Base-by-base conservation (phyloP, 2,113 vertebrate genomes). In the Saguinus imperator region DNA sequence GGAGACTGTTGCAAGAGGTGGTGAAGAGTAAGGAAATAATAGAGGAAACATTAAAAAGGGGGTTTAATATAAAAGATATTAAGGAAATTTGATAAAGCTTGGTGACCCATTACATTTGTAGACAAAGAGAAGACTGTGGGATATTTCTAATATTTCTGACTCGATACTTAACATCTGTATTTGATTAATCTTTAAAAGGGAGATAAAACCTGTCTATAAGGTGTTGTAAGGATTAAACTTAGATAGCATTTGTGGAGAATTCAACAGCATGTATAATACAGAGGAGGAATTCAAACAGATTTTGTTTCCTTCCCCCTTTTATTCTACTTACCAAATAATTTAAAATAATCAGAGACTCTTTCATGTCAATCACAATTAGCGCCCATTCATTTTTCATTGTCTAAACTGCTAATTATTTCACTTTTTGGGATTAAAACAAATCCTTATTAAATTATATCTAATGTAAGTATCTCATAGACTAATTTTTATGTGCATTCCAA, bases 321-420 rank as follows among this genome's bases (percentile, higher is more conserved):
- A 18, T 61, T 94, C 57, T n/a, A 43, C 7, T 64, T 97, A 37
- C 2, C 11, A 86, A 27, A 68, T 68, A 86, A 83, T 43, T 91
- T 89, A 50, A 96, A 94, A 70, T 64, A 64, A 93, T 72, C 27
- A 92, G 70, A 93, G n/a, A 81, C 3, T 73, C 23, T 40, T 64
- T 68, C 85, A 66, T 75, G 40, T 29, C n/a, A 27, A 82, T 95
- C 43, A 92, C 8, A 88, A 82, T 94, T 94, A 92, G 13, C 76
- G 6, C 10, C n/a, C 40, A 88, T 76, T 89, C 16, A 87, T 77
- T 85, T 96, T 88, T 89, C 29, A 57, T 58, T 89, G 32, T 75
- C 66, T 89, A 92, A 92, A 83, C 13, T 85, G 48, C 17, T 88
- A 88, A 94, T 95, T 76, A 82, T 83, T 82, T 95, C 48, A 92